Base-by-base conservation (phyloP, 2,888 invertebrate species). In the Eupithecia tripunctaria region DNA sequence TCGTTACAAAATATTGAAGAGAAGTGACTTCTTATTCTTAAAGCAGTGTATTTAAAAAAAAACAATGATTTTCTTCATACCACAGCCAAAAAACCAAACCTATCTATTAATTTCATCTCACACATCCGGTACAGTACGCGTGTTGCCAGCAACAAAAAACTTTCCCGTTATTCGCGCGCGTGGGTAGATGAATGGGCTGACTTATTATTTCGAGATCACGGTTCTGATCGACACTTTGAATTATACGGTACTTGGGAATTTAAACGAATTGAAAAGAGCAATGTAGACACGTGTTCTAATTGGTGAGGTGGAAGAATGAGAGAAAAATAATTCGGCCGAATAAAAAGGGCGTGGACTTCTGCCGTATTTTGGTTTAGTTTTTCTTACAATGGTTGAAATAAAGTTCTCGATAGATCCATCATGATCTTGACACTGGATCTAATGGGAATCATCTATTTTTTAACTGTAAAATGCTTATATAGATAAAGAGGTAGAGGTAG, bases 131-230 rank as follows among this genome's bases (percentile, higher is more conserved):
- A 72, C 29, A 56, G 72, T 74, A 76, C 74, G 74, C 72, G 74
- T 68, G 70, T 70, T 75, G 67, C 72, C 75, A 75, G n/a, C 72
- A 75, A 72, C 67, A 75, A 82, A 84, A 82, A 83, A 83, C 75
- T 62, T 66, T 79, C 79, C 85, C 84, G 85, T 84, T 86, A 83
- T 74, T 71, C 74, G 76, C 77, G 67, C 71, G 79, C 81, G 86
- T 86, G 85, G 86, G 86, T 78, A 84, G 82, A 79, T 83, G 84
- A 85, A 85, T 84, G 82, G 80, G 78, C 80, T 81, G 79, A 81
- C 68, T 78, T 73, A 73, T 77, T 72, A 74, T 75, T 74, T 75
- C 63, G 72, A 76, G 78, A 79, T 79, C 78, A 74, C 62, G 29
- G 68, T 67, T 73, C 66, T 76, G 78, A 79, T 79, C 74, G 76